Conservation (phyloP, 2,797 vertebrate species). For the Sebastes hubbsi region DNA sequence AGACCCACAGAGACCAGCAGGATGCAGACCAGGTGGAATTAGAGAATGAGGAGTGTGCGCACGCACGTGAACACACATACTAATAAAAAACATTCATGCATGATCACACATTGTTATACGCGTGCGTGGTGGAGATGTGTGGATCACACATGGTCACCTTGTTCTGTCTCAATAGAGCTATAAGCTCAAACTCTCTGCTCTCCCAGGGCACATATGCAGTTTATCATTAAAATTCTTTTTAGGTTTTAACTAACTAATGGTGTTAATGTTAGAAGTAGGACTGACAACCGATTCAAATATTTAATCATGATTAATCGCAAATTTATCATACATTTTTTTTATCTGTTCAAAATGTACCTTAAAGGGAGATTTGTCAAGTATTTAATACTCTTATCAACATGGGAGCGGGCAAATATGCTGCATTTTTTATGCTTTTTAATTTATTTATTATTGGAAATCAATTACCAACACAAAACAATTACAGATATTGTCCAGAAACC, state of each 20-base stretch:
- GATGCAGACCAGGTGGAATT: conserved; percentile 43
- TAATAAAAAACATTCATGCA: not conserved
- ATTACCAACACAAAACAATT: too few species aligned
- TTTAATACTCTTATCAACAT: too few species aligned
- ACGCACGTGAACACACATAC: not conserved
- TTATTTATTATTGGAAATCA: too few species aligned
- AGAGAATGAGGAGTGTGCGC: conserved; percentile 10
- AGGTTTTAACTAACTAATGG: not conserved
- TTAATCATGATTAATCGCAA: too few species aligned
- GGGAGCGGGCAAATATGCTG: too few species aligned
- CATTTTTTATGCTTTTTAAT: too few species aligned
- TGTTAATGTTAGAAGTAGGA: not conserved
- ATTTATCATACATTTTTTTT: too few species aligned
- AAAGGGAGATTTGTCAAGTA: too few species aligned
- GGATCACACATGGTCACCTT: conserved; percentile 33
- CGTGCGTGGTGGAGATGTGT: not conserved
- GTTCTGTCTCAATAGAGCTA: conserved; percentile 13
- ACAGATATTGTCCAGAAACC: too few species aligned
- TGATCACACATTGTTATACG: not conserved
- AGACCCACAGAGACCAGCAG: conserved; percentile 53
- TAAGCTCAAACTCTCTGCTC: not conserved
- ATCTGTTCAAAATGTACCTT: too few species aligned
- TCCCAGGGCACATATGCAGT: not conserved
- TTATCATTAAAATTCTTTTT: not conserved
- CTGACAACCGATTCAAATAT: too few species aligned